Evolutionary conservation across 2,888 invertebrate species (phyloP).

Genomic region (Timema podura): DNA sequence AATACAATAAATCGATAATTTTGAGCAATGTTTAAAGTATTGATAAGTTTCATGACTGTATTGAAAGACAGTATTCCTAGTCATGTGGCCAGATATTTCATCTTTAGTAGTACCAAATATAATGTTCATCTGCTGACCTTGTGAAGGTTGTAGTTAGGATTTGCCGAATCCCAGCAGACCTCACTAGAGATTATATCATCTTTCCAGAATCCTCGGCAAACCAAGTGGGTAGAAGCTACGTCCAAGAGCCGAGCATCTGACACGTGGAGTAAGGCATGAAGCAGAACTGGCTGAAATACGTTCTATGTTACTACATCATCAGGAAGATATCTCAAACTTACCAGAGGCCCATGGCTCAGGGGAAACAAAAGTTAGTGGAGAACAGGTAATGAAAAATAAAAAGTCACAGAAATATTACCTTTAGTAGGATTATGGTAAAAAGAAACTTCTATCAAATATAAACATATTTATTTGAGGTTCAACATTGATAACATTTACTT

Average conservation of each 20-base stretch:
- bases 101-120: neutral
- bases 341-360: no score
- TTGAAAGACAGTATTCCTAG: neutral
- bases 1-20: neutral
- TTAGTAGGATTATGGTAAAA: no score
- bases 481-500: no score
- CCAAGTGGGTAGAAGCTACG: constrained; percentile 45
- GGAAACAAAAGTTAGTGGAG: no score
- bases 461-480: no score
- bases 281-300: constrained; percentile 42
- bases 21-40: no score
- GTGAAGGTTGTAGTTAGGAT: constrained; percentile 50
- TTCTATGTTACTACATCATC: neutral
- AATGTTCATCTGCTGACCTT: constrained; percentile 41
- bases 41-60: no score
- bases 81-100: neutral
- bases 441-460: no score
- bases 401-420: neutral
- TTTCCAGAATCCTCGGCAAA: constrained; percentile 50
- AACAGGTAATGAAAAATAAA: neutral
- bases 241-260: constrained; percentile 48
- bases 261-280: constrained; percentile 50
- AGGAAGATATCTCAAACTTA: no score
- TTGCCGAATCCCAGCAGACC: constrained; percentile 43
- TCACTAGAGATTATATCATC: constrained; percentile 47